Percentiles rank a stretch among this genome's conserved stretches.
Conservation (phyloP, 2,797 vertebrate genomes). For the Sebastes kiyomatsui region DNA sequence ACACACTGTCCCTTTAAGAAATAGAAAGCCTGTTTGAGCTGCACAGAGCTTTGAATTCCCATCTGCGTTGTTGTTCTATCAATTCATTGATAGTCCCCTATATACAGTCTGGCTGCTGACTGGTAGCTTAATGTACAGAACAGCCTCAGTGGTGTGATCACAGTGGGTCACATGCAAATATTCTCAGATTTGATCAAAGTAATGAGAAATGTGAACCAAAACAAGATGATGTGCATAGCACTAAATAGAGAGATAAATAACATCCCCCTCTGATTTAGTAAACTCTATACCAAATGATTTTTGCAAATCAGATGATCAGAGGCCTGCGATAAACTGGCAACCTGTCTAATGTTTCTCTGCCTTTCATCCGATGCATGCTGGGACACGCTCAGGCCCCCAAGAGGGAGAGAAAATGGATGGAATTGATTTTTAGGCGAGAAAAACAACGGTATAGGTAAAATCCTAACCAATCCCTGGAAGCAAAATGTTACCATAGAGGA, state of each 20-base stretch:
- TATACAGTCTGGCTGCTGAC: slow-evolving; percentile 5
- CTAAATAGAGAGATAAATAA: slow-evolving; percentile 7
- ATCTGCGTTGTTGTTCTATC: slow-evolving; percentile 32
- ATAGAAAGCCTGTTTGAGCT: slow-evolving; percentile 26
- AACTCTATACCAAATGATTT: slow-evolving; percentile 31
- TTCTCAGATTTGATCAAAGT: slow-evolving; percentile 8
- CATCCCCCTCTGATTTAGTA: slow-evolving; percentile 1
- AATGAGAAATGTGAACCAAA: slow-evolving; percentile 1
- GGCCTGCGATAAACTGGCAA: slow-evolving; percentile 18
- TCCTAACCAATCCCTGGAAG: not conserved
- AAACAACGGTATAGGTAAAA: slow-evolving; percentile 17
- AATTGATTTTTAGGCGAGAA: slow-evolving; percentile 21
- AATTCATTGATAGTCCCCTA: not conserved
- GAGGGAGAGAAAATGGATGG: slow-evolving; percentile 11
- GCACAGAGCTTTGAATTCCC: slow-evolving; percentile 17
- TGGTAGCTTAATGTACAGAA: not conserved
- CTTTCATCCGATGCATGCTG: slow-evolving; percentile 41
- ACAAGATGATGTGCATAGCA: not conserved
- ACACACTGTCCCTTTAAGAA: slow-evolving; percentile 7
- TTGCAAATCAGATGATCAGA: slow-evolving; percentile 44
- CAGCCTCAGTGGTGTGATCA: not conserved
- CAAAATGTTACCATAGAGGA: not conserved
- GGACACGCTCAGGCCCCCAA: slow-evolving; percentile 14
- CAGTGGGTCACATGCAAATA: not conserved
- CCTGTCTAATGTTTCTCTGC: not conserved